Conservation (phyloP, 2,113 vertebrate genomes). For the Polypterus bichir region DNA sequence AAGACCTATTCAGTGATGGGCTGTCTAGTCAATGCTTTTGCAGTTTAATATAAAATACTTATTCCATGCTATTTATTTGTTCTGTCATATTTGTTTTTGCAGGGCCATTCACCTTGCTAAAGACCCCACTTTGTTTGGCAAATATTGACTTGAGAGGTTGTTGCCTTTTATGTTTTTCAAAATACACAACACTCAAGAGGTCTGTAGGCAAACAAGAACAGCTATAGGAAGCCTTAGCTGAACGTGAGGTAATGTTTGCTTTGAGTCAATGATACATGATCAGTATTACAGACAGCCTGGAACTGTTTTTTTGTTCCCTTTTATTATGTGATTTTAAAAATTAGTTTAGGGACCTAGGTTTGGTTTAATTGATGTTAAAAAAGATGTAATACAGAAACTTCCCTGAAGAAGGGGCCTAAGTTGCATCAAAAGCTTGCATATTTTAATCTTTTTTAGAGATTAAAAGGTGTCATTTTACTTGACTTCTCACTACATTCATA, state of each 20-base stretch:
- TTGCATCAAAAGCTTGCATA: too few relatives aligned
- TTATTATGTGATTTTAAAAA: conserved; percentile 37
- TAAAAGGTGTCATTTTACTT: too few relatives aligned
- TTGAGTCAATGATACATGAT: conserved; percentile 35
- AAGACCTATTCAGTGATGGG: conserved; percentile 18
- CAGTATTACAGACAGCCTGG: conserved; percentile 37
- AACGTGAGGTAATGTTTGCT: conserved; percentile 50
- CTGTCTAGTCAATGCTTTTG: neutral
- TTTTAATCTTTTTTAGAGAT: too few relatives aligned
- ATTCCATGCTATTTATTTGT: conserved; percentile 22
- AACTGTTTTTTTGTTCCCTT: conserved; percentile 47
- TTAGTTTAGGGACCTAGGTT: conserved; percentile 33
- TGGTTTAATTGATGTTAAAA: too few relatives aligned
- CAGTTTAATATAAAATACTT: conserved; percentile 17
- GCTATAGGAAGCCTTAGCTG: conserved; percentile 60
- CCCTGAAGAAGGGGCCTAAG: too few relatives aligned
- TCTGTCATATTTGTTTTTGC: conserved; percentile 48
- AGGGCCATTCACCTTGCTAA: conserved; percentile 44
- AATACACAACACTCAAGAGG: conserved; percentile 50
- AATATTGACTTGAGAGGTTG: conserved; percentile 68
- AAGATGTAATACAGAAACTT: too few relatives aligned
- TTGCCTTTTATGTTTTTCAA: conserved; percentile 55
- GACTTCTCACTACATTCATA: too few relatives aligned
- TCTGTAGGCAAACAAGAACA: conserved; percentile 61
- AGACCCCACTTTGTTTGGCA: conserved; percentile 46